Evolutionary conservation across 2,797 vertebrate genomes (phyloP), one percentile per base, ranked within the genome.

Genomic region (Onychomys leucogaster): DNA sequence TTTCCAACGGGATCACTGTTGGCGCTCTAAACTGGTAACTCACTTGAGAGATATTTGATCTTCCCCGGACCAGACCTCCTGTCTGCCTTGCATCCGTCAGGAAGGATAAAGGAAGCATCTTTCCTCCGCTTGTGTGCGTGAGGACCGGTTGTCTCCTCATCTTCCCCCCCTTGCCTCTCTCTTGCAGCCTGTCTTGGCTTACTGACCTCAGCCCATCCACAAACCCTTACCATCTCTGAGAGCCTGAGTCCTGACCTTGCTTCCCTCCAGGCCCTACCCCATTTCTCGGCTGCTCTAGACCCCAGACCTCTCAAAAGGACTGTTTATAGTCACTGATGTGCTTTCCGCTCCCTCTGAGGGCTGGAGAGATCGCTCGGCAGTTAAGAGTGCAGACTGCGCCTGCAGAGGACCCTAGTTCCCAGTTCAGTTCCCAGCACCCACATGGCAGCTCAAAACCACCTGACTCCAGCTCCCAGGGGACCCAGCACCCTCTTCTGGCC

Each of bases 51-150:
- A 21, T 14, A 29, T 59, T 59, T 41, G n/a, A 6, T 69, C n/a
- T 61, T 65, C 5, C 49, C 34, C 25, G n/a, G 7, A 16, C 67
- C 80, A 59, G 37, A 3, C 21, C 13, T 1, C 43, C 52, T 34
- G 19, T 46, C 71, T 23, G 0, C 29, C 23, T 61, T 6, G n/a
- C 16, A 17, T 9, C 29, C 6, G 14, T 9, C 8, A 0, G 21
- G 16, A 73, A 55, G 63, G 49, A 0, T 19, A 67, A 37, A 17
- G 57, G 59, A 37, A 25, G 14, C 52, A 0, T 14, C 65, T 16
- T 10, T 41, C 37, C 14, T 49, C 41, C 37, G 52, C 73, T 59
- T 23, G 2, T 23, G 34, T 41, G 1, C 23, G 14, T 71, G 21
- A 52, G 84, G 13, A 37, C 21, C 12, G 17, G 27, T 23, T 46